Evolutionary conservation across 2,888 invertebrate species (phyloP), one percentile per base, ranked within the genome.

Genomic region (Drosophila anomelani): DNA sequence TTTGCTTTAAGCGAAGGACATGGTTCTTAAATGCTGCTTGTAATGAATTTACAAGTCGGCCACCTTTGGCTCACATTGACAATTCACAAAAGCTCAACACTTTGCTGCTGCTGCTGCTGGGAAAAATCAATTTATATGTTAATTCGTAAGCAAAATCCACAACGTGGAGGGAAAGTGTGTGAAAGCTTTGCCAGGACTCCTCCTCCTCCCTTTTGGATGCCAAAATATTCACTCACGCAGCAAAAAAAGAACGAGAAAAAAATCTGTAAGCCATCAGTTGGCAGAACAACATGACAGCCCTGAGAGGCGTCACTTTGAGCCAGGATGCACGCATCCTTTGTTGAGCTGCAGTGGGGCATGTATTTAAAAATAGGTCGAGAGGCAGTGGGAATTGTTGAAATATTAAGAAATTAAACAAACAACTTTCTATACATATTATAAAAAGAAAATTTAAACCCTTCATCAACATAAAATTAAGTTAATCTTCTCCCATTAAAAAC

Each of bases 111-210:
- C 57, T 54, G 29, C 26, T 26, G 26, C 26, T 26, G 56, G 58
- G 60, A 68, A 85, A 85, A 88, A 88, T 87, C 88, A 88, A 87
- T 88, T 88, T 88, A 88, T 88, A 88, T 88, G 88, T 88, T 88
- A 88, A 88, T 88, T 88, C 80, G 86, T 80, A 77, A 76, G 75
- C 73, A 80, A 85, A 77, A 76, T 76, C 80, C 75, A 79, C 55
- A 72, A 59, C 29, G 56, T 51, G 34, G 23, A 26, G 32, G 62
- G 38, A 62, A 58, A 69, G 64, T 62, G 76, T 79, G 69, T 56
- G 54, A 73, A 74, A 79, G 73, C 72, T 77, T 64, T 62, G 46
- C 47, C 29, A 36, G 23, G 26, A 39, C 53, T 41, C 9, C 15
- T 23, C 34, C 53, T 41, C 9, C 15, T 29, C 36, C 41, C 32